Percentiles rank a stretch among this genome's conserved stretches.
phyloP scores from a whole-genome alignment of 1,140 invertebrate species.

The Lasioglossum albipes region DNA sequence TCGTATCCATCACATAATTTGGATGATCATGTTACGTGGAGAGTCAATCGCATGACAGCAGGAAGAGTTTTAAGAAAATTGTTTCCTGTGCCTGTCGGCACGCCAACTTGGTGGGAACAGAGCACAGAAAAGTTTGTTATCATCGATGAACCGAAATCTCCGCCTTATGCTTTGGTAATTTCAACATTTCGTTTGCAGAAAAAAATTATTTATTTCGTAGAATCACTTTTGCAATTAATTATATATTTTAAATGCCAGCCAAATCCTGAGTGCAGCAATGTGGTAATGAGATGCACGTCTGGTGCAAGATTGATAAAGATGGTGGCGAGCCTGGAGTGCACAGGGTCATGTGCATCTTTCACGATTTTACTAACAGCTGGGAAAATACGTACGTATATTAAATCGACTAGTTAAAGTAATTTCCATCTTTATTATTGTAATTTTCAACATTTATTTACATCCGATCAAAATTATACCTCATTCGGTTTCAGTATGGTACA shows the following conservation, averaged over 20 bases:
- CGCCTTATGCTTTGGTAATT: slow-evolving; percentile 82
- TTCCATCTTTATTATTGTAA: not conserved
- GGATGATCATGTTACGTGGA: slow-evolving; percentile 81
- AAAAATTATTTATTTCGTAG: slow-evolving; percentile 5
- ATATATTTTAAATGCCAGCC: slow-evolving; percentile 78
- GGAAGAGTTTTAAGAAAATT: slow-evolving; percentile 83
- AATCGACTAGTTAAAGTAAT: not conserved
- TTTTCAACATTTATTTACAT: slow-evolving; percentile 14
- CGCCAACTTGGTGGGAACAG: slow-evolving; percentile 83
- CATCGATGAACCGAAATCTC: slow-evolving; percentile 84
- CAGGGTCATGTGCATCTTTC: slow-evolving; percentile 82
- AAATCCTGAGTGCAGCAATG: slow-evolving; percentile 87
- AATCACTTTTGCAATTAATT: slow-evolving; percentile 20
- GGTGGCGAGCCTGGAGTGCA: slow-evolving; percentile 85
- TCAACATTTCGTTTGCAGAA: slow-evolving; percentile 18
- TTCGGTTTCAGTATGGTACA: slow-evolving; percentile 87
- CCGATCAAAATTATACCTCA: slow-evolving; percentile 14
- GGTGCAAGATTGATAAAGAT: slow-evolving; percentile 85
- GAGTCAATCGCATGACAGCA: slow-evolving; percentile 85
- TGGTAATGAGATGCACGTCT: slow-evolving; percentile 85
- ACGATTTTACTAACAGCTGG: slow-evolving; percentile 83
- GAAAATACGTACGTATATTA: slow-evolving; percentile 85
- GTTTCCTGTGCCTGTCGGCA: slow-evolving; percentile 83
- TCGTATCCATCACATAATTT: slow-evolving; percentile 57
- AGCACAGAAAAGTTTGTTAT: slow-evolving; percentile 87